Conservation (phyloP, 2,888 invertebrate species). For the Eledona agricola region DNA sequence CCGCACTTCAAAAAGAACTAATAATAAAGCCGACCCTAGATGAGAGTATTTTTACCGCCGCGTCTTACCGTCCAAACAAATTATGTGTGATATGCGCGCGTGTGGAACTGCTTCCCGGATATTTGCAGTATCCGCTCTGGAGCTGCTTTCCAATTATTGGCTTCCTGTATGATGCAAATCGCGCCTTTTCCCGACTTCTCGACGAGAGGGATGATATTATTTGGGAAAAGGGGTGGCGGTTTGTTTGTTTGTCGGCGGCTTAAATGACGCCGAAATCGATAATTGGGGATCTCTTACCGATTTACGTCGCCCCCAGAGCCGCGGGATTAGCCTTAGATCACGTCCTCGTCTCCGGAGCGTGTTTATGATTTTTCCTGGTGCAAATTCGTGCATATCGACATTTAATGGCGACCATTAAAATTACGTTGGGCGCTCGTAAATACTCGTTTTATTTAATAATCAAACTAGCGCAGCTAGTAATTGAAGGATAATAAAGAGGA, state of each 20-base stretch:
- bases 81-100: conserved; percentile 5
- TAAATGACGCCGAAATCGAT: conserved; percentile 48
- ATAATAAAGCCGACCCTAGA: conserved; percentile 8
- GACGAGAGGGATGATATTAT: conserved; percentile 24
- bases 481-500: conserved; percentile 40
- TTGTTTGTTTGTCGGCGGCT: conserved; percentile 36
- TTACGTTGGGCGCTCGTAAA: conserved; percentile 33
- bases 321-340: conserved; percentile 42
- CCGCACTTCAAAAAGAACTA: too few species aligned
- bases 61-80: not conserved
- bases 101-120: conserved; percentile 49
- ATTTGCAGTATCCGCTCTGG: conserved; percentile 55
- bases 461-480: conserved; percentile 38
- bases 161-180: conserved; percentile 54
- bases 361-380: conserved; percentile 21
- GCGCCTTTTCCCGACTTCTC: conserved; percentile 41
- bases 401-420: conserved; percentile 34
- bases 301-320: conserved; percentile 45
- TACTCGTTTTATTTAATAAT: conserved; percentile 38
- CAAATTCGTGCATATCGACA: conserved; percentile 18
- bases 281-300: conserved; percentile 48
- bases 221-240: conserved; percentile 30
- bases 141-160: conserved; percentile 53
- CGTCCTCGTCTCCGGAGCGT: conserved; percentile 35
- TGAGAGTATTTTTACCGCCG: not conserved